These are phyloP conservation scores for Eristalinus sepulchralis DNA, from an alignment of 2,888 invertebrate genomes.

Conservation along the genomic window DNA sequence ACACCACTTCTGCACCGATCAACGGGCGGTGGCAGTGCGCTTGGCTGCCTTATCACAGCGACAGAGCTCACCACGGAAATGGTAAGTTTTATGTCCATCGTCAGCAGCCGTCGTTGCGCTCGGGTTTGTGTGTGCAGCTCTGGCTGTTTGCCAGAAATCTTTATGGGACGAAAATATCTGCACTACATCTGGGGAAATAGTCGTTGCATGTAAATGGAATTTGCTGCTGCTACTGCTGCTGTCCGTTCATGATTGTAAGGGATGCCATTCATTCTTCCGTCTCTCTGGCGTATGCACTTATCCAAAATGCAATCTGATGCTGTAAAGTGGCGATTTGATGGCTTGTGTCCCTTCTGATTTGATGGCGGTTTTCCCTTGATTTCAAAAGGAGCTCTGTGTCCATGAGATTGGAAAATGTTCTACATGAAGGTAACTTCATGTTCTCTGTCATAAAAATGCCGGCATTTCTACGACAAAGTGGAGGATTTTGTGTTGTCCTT, in stretches of 20 bases:
- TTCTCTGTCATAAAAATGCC: neutral
- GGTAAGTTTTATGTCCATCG: neutral
- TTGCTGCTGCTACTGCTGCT: neutral
- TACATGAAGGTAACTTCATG: neutral
- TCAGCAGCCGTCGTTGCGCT: neutral
- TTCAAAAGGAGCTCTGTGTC: neutral
- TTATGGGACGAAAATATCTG: conserved; percentile 27
- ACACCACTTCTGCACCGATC: neutral
- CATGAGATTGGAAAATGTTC: neutral
- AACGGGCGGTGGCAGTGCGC: neutral
- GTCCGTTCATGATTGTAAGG: conserved; percentile 3
- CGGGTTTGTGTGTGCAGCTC: neutral
- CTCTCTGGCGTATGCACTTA: neutral
- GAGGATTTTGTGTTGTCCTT: neutral
- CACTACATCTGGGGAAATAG: conserved; percentile 29
- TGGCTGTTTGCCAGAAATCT: conserved; percentile 33
- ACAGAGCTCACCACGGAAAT: neutral
- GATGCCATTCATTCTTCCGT: conserved; percentile 2
- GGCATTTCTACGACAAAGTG: neutral
- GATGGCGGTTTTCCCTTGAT: neutral
- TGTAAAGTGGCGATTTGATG: conserved; percentile 1
- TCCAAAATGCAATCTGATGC: conserved; percentile 31
- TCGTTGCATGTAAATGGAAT: conserved; percentile 42
- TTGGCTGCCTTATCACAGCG: neutral
- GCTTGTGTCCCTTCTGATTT: conserved; percentile 30